Percentiles rank a stretch among this genome's conserved stretches.
Evolutionary conservation across 2,797 vertebrate species (phyloP).

Genomic region (Pseudotriccus pelzelni): DNA sequence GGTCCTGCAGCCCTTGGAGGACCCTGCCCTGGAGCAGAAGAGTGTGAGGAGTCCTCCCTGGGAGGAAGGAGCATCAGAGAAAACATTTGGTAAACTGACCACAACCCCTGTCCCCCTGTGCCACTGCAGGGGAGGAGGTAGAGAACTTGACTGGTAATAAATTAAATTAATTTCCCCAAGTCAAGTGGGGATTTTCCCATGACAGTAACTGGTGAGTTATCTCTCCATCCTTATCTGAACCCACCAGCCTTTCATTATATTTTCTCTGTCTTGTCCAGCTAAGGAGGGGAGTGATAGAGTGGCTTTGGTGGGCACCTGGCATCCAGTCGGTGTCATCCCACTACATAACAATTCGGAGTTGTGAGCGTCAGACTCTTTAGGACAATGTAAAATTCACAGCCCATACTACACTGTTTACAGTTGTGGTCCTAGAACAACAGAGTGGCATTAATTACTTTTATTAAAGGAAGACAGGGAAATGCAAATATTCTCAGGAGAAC

Average conservation of each 20-base stretch:
- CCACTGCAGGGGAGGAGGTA: not conserved
- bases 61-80: not conserved
- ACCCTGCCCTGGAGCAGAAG: not conserved
- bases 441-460: conserved; percentile 45
- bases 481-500: not conserved
- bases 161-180: not conserved
- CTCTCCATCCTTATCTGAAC: not conserved
- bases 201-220: not conserved
- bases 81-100: not conserved
- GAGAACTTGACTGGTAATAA: not conserved
- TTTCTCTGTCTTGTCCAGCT: not conserved
- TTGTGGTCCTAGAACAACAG: not conserved
- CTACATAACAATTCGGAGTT: not conserved
- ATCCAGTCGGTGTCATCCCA: not conserved
- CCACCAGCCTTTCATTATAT: not conserved
- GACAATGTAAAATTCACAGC: not conserved
- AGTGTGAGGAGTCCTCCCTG: not conserved
- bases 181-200: not conserved
- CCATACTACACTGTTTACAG: not conserved
- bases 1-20: not conserved
- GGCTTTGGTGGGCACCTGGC: not conserved
- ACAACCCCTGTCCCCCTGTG: not conserved
- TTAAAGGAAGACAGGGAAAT: conserved; percentile 35
- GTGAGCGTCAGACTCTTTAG: not conserved
- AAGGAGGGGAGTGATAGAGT: not conserved